These are phyloP conservation scores for Temnothorax longispinosus DNA, from an alignment of 1,140 invertebrate genomes.

Conservation along the genomic window DNA sequence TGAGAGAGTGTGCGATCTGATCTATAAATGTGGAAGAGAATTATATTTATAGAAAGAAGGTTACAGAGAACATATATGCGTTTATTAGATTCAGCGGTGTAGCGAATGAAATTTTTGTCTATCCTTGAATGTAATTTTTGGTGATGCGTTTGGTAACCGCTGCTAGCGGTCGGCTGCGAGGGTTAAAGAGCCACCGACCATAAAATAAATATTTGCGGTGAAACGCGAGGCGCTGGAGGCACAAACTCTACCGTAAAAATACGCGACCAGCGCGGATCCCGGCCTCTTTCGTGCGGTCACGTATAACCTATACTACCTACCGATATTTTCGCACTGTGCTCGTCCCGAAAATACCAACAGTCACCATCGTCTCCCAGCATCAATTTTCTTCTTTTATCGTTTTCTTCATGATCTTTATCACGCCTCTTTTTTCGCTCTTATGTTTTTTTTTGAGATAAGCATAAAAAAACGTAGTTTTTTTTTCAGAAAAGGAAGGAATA, in stretches of 20 bases:
- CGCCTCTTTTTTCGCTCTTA: background rate
- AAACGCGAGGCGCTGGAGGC: conserved; percentile 49
- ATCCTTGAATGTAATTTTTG: conserved; percentile 21
- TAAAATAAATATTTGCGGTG: conserved; percentile 60
- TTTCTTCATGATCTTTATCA: conserved; percentile 4
- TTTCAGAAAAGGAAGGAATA: background rate
- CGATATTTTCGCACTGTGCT: conserved; percentile 35
- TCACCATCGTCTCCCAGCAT: background rate
- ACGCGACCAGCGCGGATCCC: background rate
- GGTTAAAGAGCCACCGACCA: conserved; percentile 43
- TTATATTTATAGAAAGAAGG: background rate
- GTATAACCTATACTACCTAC: conserved; percentile 24
- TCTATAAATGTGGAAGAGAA: background rate
- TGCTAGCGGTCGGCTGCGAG: background rate
- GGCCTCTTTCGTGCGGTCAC: conserved; percentile 16
- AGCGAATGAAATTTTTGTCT: conserved; percentile 3
- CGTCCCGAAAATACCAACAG: conserved; percentile 27
- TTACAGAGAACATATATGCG: background rate
- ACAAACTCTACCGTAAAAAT: conserved; percentile 48
- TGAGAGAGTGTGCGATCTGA: background rate
- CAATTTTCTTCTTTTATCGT: conserved; percentile 29
- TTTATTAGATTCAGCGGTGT: background rate
- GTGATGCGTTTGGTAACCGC: background rate
- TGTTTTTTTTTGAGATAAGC: background rate
- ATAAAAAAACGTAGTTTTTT: background rate